Conservation (phyloP, 2,888 invertebrate genomes). For the Allolobophora icterica region DNA sequence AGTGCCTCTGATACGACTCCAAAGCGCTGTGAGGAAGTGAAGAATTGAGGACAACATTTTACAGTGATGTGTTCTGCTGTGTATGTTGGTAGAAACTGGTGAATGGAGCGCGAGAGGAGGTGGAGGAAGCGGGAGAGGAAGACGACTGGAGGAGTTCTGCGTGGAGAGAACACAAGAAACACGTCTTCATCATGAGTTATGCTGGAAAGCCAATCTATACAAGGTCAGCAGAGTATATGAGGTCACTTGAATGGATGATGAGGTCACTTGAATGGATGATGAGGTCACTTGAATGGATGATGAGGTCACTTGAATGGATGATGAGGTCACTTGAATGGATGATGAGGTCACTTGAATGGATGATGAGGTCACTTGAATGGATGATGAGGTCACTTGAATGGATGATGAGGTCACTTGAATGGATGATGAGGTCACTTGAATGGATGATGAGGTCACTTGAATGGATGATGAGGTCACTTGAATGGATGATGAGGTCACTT, state of each 20-base stretch:
- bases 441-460: conserved; percentile 64
- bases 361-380: conserved; percentile 64
- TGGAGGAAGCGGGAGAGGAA: neutral
- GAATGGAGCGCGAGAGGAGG: neutral
- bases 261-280: too few species aligned
- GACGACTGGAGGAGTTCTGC: conserved; percentile 60
- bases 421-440: conserved; percentile 64
- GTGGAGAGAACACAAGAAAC: conserved; percentile 83
- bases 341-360: conserved; percentile 64
- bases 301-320: conserved; percentile 64
- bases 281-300: too few species aligned
- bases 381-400: conserved; percentile 64
- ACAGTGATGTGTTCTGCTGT: too few species aligned
- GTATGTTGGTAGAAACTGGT: neutral
- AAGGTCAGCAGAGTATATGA: conserved; percentile 71
- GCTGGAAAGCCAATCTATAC: conserved; percentile 94
- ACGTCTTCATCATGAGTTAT: conserved; percentile 91
- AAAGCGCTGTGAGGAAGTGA: too few species aligned
- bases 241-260: conserved; percentile 57
- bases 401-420: conserved; percentile 64
- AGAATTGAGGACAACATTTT: too few species aligned
- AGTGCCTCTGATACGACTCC: too few species aligned
- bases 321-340: conserved; percentile 64
- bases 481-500: conserved; percentile 64
- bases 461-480: conserved; percentile 64